Conservation (phyloP, 2,888 invertebrate genomes). For the Limenitis camilla region DNA sequence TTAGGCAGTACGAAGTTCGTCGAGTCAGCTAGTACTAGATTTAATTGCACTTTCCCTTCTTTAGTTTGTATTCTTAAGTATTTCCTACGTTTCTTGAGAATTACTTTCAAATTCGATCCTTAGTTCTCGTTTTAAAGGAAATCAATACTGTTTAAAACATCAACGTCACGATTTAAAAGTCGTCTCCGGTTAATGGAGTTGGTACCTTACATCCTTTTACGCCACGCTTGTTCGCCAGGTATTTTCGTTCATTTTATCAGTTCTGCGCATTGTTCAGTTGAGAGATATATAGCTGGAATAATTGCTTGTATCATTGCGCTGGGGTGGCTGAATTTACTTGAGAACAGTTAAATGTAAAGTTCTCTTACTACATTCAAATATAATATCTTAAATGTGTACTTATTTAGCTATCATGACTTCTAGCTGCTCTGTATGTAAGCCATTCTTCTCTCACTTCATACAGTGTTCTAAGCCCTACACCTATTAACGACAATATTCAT, state of each 20-base stretch:
- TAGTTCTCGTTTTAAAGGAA: too few species aligned
- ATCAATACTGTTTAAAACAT: not conserved
- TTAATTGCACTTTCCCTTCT: too few species aligned
- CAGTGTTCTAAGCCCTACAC: too few species aligned
- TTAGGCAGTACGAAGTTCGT: too few species aligned
- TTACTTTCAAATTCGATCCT: too few species aligned
- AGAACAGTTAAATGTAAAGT: not conserved
- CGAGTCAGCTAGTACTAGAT: too few species aligned
- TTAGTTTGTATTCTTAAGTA: too few species aligned
- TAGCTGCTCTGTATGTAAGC: too few species aligned
- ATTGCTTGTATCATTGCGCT: conserved; percentile 24
- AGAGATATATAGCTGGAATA: conserved; percentile 26
- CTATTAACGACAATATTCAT: too few species aligned
- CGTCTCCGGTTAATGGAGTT: conserved; percentile 11
- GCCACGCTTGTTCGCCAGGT: conserved; percentile 22
- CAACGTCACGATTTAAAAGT: not conserved
- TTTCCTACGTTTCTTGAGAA: too few species aligned
- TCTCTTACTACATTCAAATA: not conserved
- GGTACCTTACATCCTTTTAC: conserved; percentile 16
- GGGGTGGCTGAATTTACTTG: conserved; percentile 9
- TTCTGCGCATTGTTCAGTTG: conserved; percentile 25
- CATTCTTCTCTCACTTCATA: too few species aligned
- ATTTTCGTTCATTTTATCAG: conserved; percentile 29
- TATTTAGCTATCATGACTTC: too few species aligned
- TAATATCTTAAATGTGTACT: not conserved